Conservation (phyloP, 2,797 vertebrate species). For the Bovichtus diacanthus region DNA sequence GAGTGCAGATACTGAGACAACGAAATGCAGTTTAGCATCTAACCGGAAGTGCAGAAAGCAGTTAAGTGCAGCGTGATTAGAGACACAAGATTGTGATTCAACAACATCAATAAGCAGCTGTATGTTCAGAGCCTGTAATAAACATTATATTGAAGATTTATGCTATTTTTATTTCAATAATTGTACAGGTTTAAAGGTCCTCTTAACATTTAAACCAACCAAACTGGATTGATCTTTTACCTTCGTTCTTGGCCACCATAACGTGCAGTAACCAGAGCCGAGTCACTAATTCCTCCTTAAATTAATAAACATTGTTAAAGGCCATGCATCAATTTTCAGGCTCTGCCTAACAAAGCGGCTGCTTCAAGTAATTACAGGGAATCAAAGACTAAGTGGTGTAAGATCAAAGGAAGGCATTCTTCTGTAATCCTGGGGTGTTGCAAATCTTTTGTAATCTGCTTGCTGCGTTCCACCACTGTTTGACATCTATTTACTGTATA, state of each 20-base stretch:
- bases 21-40: not conserved
- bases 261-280: not conserved
- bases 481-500: conserved; percentile 87
- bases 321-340: conserved; percentile 73
- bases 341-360: conserved; percentile 57
- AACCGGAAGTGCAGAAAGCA: conserved; percentile 4
- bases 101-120: not conserved
- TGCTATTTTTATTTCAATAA: not conserved
- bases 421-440: conserved; percentile 83
- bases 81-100: not conserved
- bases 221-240: not conserved
- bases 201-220: not conserved
- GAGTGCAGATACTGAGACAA: not conserved
- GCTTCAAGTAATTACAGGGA: conserved; percentile 82
- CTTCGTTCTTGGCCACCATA: not conserved
- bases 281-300: conserved; percentile 50
- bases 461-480: conserved; percentile 78
- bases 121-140: not conserved
- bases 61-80: too few relatives aligned
- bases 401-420: conserved; percentile 85
- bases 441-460: conserved; percentile 85
- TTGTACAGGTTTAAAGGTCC: accelerated
- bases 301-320: conserved; percentile 77
- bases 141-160: not conserved
- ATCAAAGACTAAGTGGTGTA: conserved; percentile 81